phyloP scores from a whole-genome alignment of 2,797 vertebrate genomes.

The Brachymystax lenok region DNA sequence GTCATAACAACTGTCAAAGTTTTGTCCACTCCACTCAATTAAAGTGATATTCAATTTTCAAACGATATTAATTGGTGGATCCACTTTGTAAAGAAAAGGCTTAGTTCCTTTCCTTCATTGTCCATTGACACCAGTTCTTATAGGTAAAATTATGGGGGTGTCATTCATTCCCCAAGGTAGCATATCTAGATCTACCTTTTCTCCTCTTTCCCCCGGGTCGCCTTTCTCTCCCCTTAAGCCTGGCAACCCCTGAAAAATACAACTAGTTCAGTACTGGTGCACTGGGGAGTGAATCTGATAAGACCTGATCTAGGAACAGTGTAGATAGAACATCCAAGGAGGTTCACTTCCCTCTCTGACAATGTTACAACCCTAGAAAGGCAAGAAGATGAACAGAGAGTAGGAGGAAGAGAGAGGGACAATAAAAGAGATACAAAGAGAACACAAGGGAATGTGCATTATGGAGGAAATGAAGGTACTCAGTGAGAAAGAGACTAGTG shows the following conservation, averaged over 20 bases:
- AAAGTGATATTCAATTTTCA: neutral
- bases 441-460: neutral
- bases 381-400: neutral
- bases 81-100: neutral
- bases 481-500: neutral
- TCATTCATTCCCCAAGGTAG: slow-evolving; percentile 41
- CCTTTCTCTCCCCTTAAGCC: slow-evolving; percentile 98
- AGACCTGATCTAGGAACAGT: slow-evolving; percentile 21
- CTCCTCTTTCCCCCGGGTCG: slow-evolving; percentile 96
- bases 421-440: slow-evolving; percentile 6
- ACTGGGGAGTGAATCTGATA: neutral
- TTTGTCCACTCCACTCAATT: neutral
- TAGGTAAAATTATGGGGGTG: slow-evolving; percentile 42
- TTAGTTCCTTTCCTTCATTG: slow-evolving; percentile 35
- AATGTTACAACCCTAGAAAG: slow-evolving; percentile 7
- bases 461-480: slow-evolving; percentile 1
- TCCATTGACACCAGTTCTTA: slow-evolving; percentile 82
- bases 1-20: neutral
- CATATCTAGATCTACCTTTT: slow-evolving; percentile 91
- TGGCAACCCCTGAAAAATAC: slow-evolving; percentile 92
- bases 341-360: slow-evolving; percentile 1
- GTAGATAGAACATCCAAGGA: neutral
- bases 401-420: slow-evolving; percentile 1
- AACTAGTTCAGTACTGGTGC: slow-evolving; percentile 66
- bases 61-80: neutral